Conservation (phyloP, 2,113 vertebrate genomes). For the Ascaphus truei region DNA sequence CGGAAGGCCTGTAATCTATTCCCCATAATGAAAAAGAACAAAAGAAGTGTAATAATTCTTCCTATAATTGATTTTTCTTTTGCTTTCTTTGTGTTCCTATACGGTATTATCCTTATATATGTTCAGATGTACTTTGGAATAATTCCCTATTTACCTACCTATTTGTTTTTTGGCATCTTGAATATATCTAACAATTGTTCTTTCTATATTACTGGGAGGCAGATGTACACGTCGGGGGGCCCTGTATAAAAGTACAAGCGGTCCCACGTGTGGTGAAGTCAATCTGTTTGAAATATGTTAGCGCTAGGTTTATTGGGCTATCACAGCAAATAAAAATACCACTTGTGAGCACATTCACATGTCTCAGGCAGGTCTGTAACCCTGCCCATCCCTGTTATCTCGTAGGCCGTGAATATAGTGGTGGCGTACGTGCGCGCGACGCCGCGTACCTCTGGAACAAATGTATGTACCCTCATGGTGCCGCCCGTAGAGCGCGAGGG, state of each 20-base stretch:
- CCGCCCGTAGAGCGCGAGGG: no score
- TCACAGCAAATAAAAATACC: no score
- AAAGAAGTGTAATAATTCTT: not conserved
- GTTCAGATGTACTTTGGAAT: not conserved
- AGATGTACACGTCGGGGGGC: not conserved
- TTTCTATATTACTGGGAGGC: not conserved
- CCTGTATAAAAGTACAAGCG: not conserved
- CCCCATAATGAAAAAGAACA: not conserved
- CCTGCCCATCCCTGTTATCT: no score
- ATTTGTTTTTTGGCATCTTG: conserved; percentile 10
- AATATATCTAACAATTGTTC: not conserved
- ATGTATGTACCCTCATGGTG: no score
- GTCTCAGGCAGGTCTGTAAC: no score
- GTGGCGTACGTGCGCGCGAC: no score
- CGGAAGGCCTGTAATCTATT: not conserved
- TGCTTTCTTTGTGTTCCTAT: not conserved
- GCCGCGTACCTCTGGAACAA: no score
- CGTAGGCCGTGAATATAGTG: no score
- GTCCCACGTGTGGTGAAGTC: no score
- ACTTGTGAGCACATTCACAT: no score
- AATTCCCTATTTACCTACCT: not conserved
- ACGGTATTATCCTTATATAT: not conserved
- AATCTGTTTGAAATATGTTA: no score
- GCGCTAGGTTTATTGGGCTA: no score
- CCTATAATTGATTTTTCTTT: not conserved